Evolutionary conservation across 1,140 invertebrate species (phyloP).

Genomic region (Uloborus diversus): DNA sequence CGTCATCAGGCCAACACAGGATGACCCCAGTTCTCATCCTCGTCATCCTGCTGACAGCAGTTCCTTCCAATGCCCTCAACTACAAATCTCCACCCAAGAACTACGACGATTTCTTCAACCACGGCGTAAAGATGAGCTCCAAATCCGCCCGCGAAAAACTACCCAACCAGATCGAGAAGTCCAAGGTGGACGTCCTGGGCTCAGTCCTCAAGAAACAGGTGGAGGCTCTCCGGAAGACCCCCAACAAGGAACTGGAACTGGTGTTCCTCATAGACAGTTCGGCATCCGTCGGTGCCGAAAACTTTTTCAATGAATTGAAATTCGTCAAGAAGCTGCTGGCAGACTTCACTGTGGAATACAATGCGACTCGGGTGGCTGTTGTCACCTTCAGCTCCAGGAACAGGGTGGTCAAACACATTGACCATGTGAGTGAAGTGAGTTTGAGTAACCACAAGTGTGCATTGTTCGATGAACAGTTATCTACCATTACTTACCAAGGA

Average conservation of each 20-base stretch:
- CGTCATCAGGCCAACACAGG: neutral
- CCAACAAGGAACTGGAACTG: slow-evolving; percentile 70
- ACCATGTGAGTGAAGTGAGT: slow-evolving; percentile 70
- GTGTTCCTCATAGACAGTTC: slow-evolving; percentile 78
- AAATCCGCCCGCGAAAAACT: slow-evolving; percentile 25
- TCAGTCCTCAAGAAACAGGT: slow-evolving; percentile 70
- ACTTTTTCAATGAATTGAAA: slow-evolving; percentile 76
- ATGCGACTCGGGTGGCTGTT: slow-evolving; percentile 73
- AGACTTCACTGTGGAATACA: slow-evolving; percentile 74
- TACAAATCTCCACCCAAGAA: slow-evolving; percentile 25
- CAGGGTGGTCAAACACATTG: slow-evolving; percentile 71
- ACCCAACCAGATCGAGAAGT: slow-evolving; percentile 61
- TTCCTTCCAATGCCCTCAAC: neutral
- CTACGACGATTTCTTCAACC: slow-evolving; percentile 51
- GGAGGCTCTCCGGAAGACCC: slow-evolving; percentile 58
- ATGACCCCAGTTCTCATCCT: neutral
- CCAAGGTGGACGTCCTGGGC: slow-evolving; percentile 71
- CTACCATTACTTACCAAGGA: slow-evolving; percentile 72
- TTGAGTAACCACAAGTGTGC: slow-evolving; percentile 72
- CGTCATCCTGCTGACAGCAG: neutral
- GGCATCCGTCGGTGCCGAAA: slow-evolving; percentile 73
- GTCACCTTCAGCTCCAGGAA: slow-evolving; percentile 74
- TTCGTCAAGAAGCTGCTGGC: slow-evolving; percentile 78
- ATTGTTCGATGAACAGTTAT: slow-evolving; percentile 72
- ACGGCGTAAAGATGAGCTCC: slow-evolving; percentile 36